These are phyloP conservation scores for Hedya salicella DNA, from an alignment of 2,888 invertebrate genomes.

Conservation along the genomic window DNA sequence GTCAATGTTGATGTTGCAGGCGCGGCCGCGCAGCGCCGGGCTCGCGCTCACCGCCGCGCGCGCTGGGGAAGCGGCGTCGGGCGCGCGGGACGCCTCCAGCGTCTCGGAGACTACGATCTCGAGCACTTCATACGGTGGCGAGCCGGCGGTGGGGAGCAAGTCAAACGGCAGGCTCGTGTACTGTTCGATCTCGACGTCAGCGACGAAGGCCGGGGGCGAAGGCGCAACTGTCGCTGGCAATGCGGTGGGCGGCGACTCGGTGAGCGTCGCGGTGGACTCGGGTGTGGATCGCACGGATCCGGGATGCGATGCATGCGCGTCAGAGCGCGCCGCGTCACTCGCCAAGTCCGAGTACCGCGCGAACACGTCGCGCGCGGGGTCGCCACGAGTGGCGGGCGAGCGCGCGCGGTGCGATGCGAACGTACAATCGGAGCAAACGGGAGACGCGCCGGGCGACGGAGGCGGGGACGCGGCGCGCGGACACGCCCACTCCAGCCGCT, in stretches of 20 bases:
- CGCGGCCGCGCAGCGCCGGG: slow-evolving; percentile 46
- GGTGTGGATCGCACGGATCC: slow-evolving; percentile 53
- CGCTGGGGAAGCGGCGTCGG: slow-evolving; percentile 46
- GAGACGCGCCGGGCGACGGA: slow-evolving; percentile 57
- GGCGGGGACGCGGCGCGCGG: slow-evolving; percentile 46
- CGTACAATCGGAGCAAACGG: slow-evolving; percentile 58
- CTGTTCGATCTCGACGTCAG: slow-evolving; percentile 56
- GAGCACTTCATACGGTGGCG: slow-evolving; percentile 68
- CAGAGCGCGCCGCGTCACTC: slow-evolving; percentile 27
- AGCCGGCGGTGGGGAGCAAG: slow-evolving; percentile 56
- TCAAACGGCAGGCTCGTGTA: slow-evolving; percentile 58
- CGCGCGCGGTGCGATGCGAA: slow-evolving; percentile 52
- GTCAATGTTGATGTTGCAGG: slow-evolving; percentile 70
- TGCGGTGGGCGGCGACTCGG: slow-evolving; percentile 62
- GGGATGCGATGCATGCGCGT: slow-evolving; percentile 36
- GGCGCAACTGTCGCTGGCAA: slow-evolving; percentile 45
- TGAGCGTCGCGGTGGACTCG: slow-evolving; percentile 61
- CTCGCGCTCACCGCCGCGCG: slow-evolving; percentile 42
- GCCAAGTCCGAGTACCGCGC: slow-evolving; percentile 46
- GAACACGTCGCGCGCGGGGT: slow-evolving; percentile 49
- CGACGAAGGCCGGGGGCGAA: slow-evolving; percentile 33
- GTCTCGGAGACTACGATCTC: slow-evolving; percentile 80
- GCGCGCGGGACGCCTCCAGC: slow-evolving; percentile 52
- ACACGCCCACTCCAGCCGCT: slow-evolving; percentile 39
- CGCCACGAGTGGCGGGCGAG: slow-evolving; percentile 50